phyloP scores from a whole-genome alignment of 2,888 invertebrate species.

The Tachina fera region DNA sequence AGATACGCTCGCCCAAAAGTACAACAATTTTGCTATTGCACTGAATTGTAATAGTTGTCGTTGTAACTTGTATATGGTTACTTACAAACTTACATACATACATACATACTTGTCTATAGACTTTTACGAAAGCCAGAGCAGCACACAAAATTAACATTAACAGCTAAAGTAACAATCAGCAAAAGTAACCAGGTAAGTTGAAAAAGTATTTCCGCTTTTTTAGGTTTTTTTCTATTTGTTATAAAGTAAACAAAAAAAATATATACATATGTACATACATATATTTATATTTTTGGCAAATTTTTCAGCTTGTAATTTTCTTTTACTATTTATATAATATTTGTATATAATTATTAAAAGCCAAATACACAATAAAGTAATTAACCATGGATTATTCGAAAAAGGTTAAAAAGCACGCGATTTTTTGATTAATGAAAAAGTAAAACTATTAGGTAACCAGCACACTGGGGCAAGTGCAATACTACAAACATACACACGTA shows the following conservation, averaged over 20 bases:
- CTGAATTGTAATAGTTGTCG: conserved; percentile 48
- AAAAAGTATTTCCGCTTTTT: conserved; percentile 61
- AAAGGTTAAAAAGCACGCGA: conserved; percentile 64
- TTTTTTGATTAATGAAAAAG: conserved; percentile 34
- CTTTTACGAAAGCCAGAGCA: conserved; percentile 22
- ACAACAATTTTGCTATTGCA: conserved; percentile 21
- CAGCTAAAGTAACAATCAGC: background rate
- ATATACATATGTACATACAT: too few species aligned
- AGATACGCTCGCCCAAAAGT: conserved; percentile 21
- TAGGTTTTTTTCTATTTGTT: background rate
- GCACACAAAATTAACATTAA: background rate
- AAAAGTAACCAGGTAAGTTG: conserved; percentile 60
- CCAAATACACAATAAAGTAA: conserved; percentile 12
- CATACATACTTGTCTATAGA: background rate
- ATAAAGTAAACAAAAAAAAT: background rate
- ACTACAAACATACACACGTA: too few species aligned
- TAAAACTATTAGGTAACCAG: conserved; percentile 54
- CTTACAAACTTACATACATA: background rate
- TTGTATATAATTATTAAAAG: conserved; percentile 19
- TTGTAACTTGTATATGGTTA: conserved; percentile 40
- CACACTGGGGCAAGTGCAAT: background rate
- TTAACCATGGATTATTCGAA: conserved; percentile 34
- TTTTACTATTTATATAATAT: conserved; percentile 48
- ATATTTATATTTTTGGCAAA: conserved; percentile 36
- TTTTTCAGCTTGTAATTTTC: conserved; percentile 59